Base-by-base conservation (phyloP, 2,888 invertebrate species). In the Allacma fusca region DNA sequence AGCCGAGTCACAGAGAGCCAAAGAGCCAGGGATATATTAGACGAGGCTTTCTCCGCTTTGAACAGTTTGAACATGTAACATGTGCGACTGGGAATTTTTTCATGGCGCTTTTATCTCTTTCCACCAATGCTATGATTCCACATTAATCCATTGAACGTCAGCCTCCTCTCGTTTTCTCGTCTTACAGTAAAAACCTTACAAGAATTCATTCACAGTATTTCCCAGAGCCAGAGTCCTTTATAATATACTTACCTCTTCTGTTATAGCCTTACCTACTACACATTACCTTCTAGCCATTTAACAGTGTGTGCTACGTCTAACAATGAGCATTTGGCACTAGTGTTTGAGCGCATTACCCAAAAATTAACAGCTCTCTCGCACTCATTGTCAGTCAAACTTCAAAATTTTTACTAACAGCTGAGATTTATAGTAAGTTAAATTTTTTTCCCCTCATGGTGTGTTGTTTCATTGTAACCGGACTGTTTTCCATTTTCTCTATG, bases 41-140 rank as follows among this genome's bases (percentile, higher is more conserved):
- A n/a, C n/a, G n/a, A n/a, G n/a, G n/a, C n/a, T n/a, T n/a, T n/a
- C n/a, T n/a, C n/a, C n/a, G n/a, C n/a, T n/a, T n/a, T n/a, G n/a
- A n/a, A n/a, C n/a, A n/a, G n/a, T 34, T 34, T 34, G 34, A 34
- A 50, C n/a, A 50, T 34, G 72, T 62, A 75, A 78, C 73, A 77
- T 77, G 79, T 75, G 77, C 44, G 40, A 76, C n/a, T 68, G 26
- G 43, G 43, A 23, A 76, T 76, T 79, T 69, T 59, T 75, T 75
- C 57, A 67, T 76, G 76, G 76, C 78, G 77, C 77, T 77, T 40
- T 71, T 57, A 72, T 40, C 29, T 21, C 59, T 23, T 26, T 62
- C 72, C 73, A 76, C 80, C 80, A 80, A 80, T 80, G 59, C 73
- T 43, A 64, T 64, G 40, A 77, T 78, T 80, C 80, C 80, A 80